Conservation (phyloP, 2,888 invertebrate species). For the Phania funesta region DNA sequence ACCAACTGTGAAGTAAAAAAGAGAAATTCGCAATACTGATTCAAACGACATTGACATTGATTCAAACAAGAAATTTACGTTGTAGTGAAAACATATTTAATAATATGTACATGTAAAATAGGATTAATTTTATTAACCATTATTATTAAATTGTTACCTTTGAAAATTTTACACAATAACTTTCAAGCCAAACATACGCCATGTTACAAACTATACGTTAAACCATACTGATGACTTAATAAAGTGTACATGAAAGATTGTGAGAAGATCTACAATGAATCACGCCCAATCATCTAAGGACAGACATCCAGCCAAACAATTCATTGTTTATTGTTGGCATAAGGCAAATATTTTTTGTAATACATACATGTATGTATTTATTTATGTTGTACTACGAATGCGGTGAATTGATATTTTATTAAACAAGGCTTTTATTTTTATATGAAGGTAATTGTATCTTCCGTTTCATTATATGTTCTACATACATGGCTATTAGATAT, state of each 20-base stretch:
- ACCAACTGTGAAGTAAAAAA: too few relatives aligned
- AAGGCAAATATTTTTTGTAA: constrained; percentile 15
- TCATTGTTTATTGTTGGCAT: constrained; percentile 35
- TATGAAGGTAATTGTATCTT: constrained; percentile 74
- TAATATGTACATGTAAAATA: too few relatives aligned
- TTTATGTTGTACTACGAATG: neutral
- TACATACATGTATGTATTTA: neutral
- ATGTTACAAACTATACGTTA: too few relatives aligned
- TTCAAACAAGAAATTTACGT: too few relatives aligned
- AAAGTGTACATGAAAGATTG: constrained; percentile 47
- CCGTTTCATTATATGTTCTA: constrained; percentile 75
- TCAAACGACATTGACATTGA: too few relatives aligned
- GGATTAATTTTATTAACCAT: too few relatives aligned
- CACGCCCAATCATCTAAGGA: constrained; percentile 63
- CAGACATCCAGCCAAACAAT: constrained; percentile 29
- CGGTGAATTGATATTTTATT: constrained; percentile 56
- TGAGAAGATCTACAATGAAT: constrained; percentile 62
- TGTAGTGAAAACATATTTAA: too few relatives aligned
- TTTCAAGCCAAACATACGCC: too few relatives aligned
- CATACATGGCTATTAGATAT: constrained; percentile 69
- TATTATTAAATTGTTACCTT: too few relatives aligned
- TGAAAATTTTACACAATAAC: too few relatives aligned
- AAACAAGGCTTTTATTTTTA: constrained; percentile 43
- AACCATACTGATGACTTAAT: neutral
- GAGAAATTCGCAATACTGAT: too few relatives aligned